These are phyloP conservation scores for Melanargia galathea DNA, from an alignment of 2,888 invertebrate genomes.

Conservation along the genomic window DNA sequence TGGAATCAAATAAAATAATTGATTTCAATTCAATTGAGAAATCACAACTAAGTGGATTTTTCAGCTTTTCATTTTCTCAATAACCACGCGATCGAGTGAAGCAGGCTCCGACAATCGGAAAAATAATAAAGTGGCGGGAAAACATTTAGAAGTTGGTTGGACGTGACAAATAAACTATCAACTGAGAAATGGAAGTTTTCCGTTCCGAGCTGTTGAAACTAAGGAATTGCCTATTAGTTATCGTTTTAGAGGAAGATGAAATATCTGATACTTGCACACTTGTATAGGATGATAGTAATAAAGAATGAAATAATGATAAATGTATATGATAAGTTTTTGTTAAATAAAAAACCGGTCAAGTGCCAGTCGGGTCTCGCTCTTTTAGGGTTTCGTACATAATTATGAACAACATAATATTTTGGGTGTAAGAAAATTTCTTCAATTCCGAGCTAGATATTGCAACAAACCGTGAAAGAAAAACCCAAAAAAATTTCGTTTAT, in stretches of 20 bases:
- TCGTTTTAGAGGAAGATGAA: slow-evolving; percentile 8
- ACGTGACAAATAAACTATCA: slow-evolving; percentile 42
- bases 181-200: slow-evolving; percentile 26
- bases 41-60: slow-evolving; percentile 24
- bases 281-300: too few relatives aligned
- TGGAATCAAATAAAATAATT: slow-evolving; percentile 13
- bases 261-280: not conserved
- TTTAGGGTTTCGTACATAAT: too few relatives aligned
- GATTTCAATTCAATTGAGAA: slow-evolving; percentile 16
- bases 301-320: too few relatives aligned
- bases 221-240: slow-evolving; percentile 18
- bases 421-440: too few relatives aligned
- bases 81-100: slow-evolving; percentile 32
- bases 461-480: too few relatives aligned
- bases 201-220: slow-evolving; percentile 17
- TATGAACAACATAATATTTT: too few relatives aligned
- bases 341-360: too few relatives aligned
- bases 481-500: too few relatives aligned
- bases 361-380: too few relatives aligned
- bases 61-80: slow-evolving; percentile 29
- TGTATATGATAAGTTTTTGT: too few relatives aligned
- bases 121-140: slow-evolving; percentile 39
- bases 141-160: slow-evolving; percentile 39
- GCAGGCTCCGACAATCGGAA: slow-evolving; percentile 34
- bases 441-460: too few relatives aligned